Percentiles rank a stretch among this genome's conserved stretches.
These are phyloP conservation scores for Pachyrhynchus sulphureomaculatus DNA, from an alignment of 1,140 invertebrate genomes.

Conservation along the genomic window DNA sequence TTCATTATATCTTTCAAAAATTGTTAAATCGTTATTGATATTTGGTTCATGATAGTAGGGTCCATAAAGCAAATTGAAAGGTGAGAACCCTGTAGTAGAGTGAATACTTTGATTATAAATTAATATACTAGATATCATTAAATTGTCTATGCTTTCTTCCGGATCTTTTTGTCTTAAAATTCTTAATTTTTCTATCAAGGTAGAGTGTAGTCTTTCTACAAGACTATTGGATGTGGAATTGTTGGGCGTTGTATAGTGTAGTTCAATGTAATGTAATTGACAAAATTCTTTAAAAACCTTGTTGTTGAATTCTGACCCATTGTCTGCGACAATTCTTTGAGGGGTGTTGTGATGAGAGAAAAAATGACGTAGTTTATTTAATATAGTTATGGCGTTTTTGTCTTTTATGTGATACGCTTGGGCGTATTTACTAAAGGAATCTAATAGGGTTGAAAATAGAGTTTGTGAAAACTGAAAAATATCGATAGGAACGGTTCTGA, in stretches of 20 bases:
- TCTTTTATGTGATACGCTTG: neutral
- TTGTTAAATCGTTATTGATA: neutral
- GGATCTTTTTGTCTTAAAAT: no score
- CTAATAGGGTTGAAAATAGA: conserved; percentile 38
- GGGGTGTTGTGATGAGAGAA: neutral
- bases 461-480: conserved; percentile 33
- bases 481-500: conserved; percentile 40
- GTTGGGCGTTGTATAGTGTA: no score
- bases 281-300: neutral
- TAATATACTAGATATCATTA: neutral
- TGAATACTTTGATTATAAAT: neutral
- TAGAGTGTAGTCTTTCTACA: no score
- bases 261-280: no score
- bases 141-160: neutral
- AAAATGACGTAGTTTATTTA: no score
- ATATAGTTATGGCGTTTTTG: no score
- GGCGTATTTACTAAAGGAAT: conserved; percentile 34
- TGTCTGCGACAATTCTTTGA: no score
- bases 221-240: no score
- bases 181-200: no score
- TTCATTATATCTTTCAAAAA: neutral
- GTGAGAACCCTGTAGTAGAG: no score
- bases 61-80: no score
- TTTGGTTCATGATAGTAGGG: no score
- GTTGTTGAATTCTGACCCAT: neutral